Evolutionary conservation across 2,888 invertebrate genomes (phyloP).

Genomic region (Rhamnusium bicolor): DNA sequence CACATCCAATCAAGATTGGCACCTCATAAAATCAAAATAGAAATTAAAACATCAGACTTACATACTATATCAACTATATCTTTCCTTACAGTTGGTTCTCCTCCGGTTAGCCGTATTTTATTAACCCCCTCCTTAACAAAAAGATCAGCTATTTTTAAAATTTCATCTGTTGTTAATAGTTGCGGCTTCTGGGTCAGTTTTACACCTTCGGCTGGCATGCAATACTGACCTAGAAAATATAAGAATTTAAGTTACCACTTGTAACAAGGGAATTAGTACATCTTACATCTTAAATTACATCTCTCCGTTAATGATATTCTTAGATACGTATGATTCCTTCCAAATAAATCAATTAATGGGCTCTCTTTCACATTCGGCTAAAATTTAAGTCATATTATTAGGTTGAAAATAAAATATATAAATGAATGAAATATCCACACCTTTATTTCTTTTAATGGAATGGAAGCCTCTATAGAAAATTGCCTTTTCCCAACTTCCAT

Average conservation of each 20-base stretch:
- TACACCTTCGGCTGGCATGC: conserved; percentile 98
- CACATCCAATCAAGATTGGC: no score
- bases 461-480: conserved; percentile 31
- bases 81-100: conserved; percentile 93
- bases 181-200: conserved; percentile 82
- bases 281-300: conserved; percentile 97
- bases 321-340: conserved; percentile 92
- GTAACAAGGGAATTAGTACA: conserved; percentile 49
- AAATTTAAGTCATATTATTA: not conserved
- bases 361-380: conserved; percentile 18
- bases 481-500: conserved; percentile 33
- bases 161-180: conserved; percentile 87
- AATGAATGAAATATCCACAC: not conserved
- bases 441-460: conserved; percentile 27
- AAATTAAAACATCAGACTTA: conserved; percentile 68
- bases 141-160: conserved; percentile 82
- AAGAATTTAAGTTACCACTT: not conserved
- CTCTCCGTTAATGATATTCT: conserved; percentile 96
- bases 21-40: no score
- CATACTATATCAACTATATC: conserved; percentile 90
- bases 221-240: conserved; percentile 88
- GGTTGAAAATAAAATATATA: not conserved
- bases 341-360: conserved; percentile 86
- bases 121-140: conserved; percentile 92
- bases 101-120: conserved; percentile 97